A percentile compares a stretch with the other conserved stretches of the same genome.
Conservation (phyloP, 2,113 vertebrate genomes). For the Clarias batrachus region DNA sequence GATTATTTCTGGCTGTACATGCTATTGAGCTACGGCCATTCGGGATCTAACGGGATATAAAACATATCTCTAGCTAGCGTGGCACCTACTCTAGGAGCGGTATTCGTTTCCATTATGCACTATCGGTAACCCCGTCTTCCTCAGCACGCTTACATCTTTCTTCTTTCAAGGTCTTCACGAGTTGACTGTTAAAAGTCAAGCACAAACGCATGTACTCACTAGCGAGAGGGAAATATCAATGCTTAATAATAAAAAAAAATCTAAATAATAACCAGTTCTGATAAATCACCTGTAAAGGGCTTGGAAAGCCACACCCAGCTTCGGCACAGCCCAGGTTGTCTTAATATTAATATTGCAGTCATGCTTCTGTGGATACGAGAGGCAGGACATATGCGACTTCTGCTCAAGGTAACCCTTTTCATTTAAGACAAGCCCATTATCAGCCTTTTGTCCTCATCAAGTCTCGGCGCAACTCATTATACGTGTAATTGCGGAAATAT, state of each 20-base stretch:
- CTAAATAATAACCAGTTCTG: not conserved
- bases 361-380: conserved; percentile 60
- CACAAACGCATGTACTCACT: conserved; percentile 34
- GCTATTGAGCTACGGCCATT: conserved; percentile 68
- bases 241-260: conserved; percentile 15
- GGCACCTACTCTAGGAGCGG: conserved; percentile 57
- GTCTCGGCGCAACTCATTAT: conserved; percentile 61
- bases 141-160: conserved; percentile 55
- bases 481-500: conserved; percentile 69
- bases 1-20: conserved; percentile 75
- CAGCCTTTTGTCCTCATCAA: conserved; percentile 62
- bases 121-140: conserved; percentile 60
- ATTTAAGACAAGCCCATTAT: conserved; percentile 50
- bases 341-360: conserved; percentile 54
- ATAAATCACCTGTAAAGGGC: conserved; percentile 56
- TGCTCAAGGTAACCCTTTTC: conserved; percentile 68
- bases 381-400: conserved; percentile 63
- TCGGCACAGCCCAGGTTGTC: conserved; percentile 44
- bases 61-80: conserved; percentile 69
- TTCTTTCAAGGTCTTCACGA: conserved; percentile 70
- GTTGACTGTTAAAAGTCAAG: conserved; percentile 56
- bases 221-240: conserved; percentile 14
- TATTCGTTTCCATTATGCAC: conserved; percentile 72
- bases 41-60: conserved; percentile 72
- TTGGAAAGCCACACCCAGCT: conserved; percentile 31